Evolutionary conservation across 2,797 vertebrate species (phyloP).

Genomic region (Urosaurus nigricauda): DNA sequence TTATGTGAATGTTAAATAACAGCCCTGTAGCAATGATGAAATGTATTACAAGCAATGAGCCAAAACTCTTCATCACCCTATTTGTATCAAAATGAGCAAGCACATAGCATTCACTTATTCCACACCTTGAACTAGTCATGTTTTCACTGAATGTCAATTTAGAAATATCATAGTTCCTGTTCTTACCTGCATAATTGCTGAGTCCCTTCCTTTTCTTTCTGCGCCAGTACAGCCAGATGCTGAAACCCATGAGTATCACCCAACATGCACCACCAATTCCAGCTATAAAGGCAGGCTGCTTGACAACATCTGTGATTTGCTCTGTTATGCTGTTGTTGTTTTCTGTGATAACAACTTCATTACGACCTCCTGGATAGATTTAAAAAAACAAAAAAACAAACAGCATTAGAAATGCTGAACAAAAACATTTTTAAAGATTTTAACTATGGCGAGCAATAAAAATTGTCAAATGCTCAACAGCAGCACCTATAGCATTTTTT

Average conservation of each 20-base stretch:
- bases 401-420: neutral
- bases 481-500: neutral
- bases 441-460: neutral
- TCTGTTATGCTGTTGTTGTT: conserved; percentile 99
- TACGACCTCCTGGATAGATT: conserved; percentile 86
- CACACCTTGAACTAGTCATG: neutral
- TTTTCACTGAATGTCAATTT: conserved; percentile 27
- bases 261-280: conserved; percentile 98
- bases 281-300: conserved; percentile 98
- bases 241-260: conserved; percentile 99
- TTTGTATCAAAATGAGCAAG: conserved; percentile 62
- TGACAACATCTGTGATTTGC: conserved; percentile 99
- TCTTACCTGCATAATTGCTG: conserved; percentile 98
- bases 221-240: conserved; percentile 99
- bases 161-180: conserved; percentile 63
- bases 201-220: conserved; percentile 99
- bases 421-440: neutral
- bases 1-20: conserved; percentile 54
- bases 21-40: conserved; percentile 61
- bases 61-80: conserved; percentile 66
- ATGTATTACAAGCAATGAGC: conserved; percentile 58
- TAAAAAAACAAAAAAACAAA: conserved; percentile 16
- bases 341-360: conserved; percentile 96
- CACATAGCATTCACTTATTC: conserved; percentile 45
- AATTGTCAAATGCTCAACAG: neutral